Evolutionary conservation across 2,888 invertebrate genomes (phyloP), one percentile per base, ranked within the genome.

Genomic region (Lithophane semibrunnea): DNA sequence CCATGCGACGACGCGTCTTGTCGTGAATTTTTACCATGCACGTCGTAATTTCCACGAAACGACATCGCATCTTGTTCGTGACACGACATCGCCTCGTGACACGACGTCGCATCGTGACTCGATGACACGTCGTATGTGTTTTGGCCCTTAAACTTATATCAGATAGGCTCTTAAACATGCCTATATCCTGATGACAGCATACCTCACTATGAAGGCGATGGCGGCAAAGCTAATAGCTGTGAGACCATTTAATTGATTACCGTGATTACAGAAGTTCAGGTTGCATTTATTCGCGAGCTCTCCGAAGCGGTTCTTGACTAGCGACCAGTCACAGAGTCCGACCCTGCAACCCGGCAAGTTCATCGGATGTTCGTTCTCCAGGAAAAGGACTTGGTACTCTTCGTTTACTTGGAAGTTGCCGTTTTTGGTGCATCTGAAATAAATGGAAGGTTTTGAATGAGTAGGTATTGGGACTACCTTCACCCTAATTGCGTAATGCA

Each of bases 261-360:
- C 95, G 18, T 91, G 91, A 68, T 95, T 96, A 88, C 98, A 98
- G 86, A 97, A 97, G 52, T 97, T 94, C 13, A 97, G 85, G 85
- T 97, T 96, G 88, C 98, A 98, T 24, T 95, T 95, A 42, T 97
- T 95, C 5, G 97, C 96, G 2, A 97, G 90, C 0, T 95, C 92
- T 4, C 97, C 96, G 82, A 97, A 97, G 77, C 97, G 97, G 24
- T 97, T 95, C 88, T 97, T 97, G 12, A 98, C 95, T 42, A 97
- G 97, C 0, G 97, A 97, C 98, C 98, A 98, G 84, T 98, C 97
- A 94, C 98, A 98, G 0, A 98, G 97, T 0, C 98, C 98, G 0
- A 98, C 98, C 13, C 97, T 96, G 91, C 98, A 98, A 73, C 97
- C 98, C 0, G 97, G 97, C 61, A 98, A 93, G 74, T 97, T 94